Conservation (phyloP, 2,888 invertebrate genomes). For the Pandemis cinnamomeana region DNA sequence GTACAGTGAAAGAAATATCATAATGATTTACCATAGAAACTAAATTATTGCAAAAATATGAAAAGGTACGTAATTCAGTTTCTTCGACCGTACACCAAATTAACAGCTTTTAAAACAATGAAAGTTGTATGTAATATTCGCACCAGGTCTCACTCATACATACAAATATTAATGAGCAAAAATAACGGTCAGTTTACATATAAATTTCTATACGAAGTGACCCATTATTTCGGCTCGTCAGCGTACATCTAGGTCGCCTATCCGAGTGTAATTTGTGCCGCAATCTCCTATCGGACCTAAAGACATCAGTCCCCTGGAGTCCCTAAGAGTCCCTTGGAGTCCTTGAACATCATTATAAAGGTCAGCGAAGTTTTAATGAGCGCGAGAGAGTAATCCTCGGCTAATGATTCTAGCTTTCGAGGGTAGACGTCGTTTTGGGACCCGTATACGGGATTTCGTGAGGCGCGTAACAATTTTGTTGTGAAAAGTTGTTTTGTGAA, state of each 20-base stretch:
- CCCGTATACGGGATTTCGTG: neutral
- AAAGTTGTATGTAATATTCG: too few relatives aligned
- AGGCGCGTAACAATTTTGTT: neutral
- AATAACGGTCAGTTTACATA: too few relatives aligned
- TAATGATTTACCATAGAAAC: too few relatives aligned
- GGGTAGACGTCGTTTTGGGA: neutral
- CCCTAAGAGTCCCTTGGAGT: conserved; percentile 47
- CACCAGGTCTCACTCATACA: too few relatives aligned
- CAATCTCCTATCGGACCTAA: conserved; percentile 13
- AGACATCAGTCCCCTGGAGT: neutral
- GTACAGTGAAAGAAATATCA: too few relatives aligned
- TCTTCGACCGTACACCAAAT: too few relatives aligned
- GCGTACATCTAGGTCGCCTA: neutral
- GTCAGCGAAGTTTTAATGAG: conserved; percentile 73
- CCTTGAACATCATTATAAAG: conserved; percentile 66
- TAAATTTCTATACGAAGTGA: too few relatives aligned
- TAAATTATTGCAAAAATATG: too few relatives aligned
- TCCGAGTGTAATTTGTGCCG: neutral
- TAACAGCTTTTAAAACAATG: too few relatives aligned
- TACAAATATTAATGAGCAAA: too few relatives aligned
- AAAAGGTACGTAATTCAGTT: too few relatives aligned
- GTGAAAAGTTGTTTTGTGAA: neutral
- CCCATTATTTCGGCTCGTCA: neutral
- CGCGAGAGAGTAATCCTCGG: conserved; percentile 52
- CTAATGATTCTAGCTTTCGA: conserved; percentile 63